Conservation (phyloP, 37 sponge, comb jelly and placozoan species). For the Eunapius fragilis region DNA sequence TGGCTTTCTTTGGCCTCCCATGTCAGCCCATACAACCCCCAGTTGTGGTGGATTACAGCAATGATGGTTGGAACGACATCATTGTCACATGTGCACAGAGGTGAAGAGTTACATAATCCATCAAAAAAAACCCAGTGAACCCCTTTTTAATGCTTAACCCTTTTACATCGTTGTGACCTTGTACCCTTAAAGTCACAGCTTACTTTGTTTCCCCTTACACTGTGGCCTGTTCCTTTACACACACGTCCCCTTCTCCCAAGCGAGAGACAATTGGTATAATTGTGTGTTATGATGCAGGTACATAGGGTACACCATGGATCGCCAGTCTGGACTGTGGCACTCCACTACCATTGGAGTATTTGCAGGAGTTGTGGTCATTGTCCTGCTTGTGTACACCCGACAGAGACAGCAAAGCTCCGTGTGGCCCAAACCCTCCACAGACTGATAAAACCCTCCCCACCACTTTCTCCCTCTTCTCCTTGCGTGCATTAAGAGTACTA, state of each 20-base stretch:
- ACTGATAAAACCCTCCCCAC: background rate
- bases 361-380: constrained; percentile 61
- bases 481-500: background rate
- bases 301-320: constrained; percentile 30
- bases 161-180: no score
- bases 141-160: no score
- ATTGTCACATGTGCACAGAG: constrained; percentile 67
- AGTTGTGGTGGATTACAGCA: constrained; percentile 70
- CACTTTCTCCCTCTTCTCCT: background rate
- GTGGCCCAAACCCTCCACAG: background rate
- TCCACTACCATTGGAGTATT: constrained; percentile 61
- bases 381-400: constrained; percentile 71
- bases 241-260: no score
- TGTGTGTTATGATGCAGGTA: constrained; percentile 25
- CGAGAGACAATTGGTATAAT: no score
- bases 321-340: constrained; percentile 73
- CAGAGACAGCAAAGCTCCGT: constrained; percentile 15
- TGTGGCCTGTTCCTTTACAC: no score
- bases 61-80: constrained; percentile 82
- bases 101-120: constrained; percentile 7
- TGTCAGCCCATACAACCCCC: constrained; percentile 70
- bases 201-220: no score
- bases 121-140: no score
- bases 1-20: constrained; percentile 15
- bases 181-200: no score